phyloP scores from a whole-genome alignment of 2,888 invertebrate genomes.

The Leptopterna dolabrata region DNA sequence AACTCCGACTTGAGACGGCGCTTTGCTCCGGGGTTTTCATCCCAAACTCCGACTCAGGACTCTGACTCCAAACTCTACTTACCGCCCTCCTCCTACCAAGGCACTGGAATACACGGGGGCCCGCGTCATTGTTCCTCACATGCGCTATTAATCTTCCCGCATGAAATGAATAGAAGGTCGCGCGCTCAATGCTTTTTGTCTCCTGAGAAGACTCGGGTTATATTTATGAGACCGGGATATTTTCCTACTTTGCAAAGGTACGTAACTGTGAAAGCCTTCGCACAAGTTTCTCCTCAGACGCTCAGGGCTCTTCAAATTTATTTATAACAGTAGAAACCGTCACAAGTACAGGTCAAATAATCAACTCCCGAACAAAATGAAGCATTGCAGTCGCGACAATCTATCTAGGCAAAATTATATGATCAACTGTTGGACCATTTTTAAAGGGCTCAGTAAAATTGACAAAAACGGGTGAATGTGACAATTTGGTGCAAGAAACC shows the following conservation, averaged over 20 bases:
- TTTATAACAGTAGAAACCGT: background rate
- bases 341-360: background rate
- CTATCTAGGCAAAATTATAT: no score
- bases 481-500: no score
- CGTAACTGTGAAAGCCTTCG: background rate
- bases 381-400: no score
- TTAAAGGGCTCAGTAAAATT: no score
- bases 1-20: constrained; percentile 8
- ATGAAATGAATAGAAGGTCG: constrained; percentile 45
- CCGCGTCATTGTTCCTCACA: constrained; percentile 45
- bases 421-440: no score
- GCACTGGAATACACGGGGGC: constrained; percentile 24
- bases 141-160: constrained; percentile 49
- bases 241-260: constrained; percentile 40
- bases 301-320: background rate
- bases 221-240: constrained; percentile 48
- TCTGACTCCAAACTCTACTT: constrained; percentile 24
- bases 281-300: constrained; percentile 4
- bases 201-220: constrained; percentile 26
- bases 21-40: constrained; percentile 26
- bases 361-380: no score
- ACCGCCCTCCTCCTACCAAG: constrained; percentile 20
- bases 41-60: constrained; percentile 19
- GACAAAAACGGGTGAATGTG: no score
- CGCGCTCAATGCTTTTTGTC: constrained; percentile 47